Percentiles rank a stretch among this genome's conserved stretches.
phyloP scores from a whole-genome alignment of 1,140 invertebrate genomes.

The Trachymyrmex cornetzi region DNA sequence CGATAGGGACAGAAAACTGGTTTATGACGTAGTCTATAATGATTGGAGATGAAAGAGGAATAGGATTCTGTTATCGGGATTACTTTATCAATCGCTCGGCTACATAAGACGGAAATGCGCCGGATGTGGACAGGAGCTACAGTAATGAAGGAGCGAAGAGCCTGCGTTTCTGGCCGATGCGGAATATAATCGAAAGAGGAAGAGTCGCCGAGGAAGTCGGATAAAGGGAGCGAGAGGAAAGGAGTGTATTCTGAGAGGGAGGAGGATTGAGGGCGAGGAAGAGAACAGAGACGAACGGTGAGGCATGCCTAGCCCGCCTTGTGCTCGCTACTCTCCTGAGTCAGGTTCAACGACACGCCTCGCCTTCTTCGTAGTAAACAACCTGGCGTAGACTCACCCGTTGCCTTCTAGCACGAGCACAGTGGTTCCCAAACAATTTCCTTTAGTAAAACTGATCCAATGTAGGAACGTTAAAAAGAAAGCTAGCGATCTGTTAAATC shows the following conservation, averaged over 20 bases:
- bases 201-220: slow-evolving; percentile 56
- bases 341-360: slow-evolving; percentile 86
- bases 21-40: slow-evolving; percentile 17
- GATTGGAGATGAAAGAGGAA: slow-evolving; percentile 52
- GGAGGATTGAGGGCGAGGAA: slow-evolving; percentile 74
- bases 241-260: slow-evolving; percentile 61
- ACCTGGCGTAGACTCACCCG: slow-evolving; percentile 83
- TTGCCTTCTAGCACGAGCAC: slow-evolving; percentile 80
- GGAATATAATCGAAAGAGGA: slow-evolving; percentile 72
- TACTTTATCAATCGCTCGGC: slow-evolving; percentile 65
- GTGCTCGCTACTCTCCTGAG: slow-evolving; percentile 79
- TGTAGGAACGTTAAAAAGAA: not conserved
- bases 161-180: slow-evolving; percentile 72
- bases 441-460: not conserved
- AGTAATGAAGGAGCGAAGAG: slow-evolving; percentile 67
- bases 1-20: slow-evolving; percentile 5
- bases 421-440: slow-evolving; percentile 79
- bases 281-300: slow-evolving; percentile 70
- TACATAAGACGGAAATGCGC: slow-evolving; percentile 63
- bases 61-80: slow-evolving; percentile 63
- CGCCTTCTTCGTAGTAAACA: slow-evolving; percentile 85
- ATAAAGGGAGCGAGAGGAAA: slow-evolving; percentile 60
- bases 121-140: slow-evolving; percentile 67
- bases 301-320: slow-evolving; percentile 80
- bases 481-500: not conserved